Evolutionary conservation across 2,888 invertebrate species (phyloP).

Genomic region (Hofmannophila pseudospretella): DNA sequence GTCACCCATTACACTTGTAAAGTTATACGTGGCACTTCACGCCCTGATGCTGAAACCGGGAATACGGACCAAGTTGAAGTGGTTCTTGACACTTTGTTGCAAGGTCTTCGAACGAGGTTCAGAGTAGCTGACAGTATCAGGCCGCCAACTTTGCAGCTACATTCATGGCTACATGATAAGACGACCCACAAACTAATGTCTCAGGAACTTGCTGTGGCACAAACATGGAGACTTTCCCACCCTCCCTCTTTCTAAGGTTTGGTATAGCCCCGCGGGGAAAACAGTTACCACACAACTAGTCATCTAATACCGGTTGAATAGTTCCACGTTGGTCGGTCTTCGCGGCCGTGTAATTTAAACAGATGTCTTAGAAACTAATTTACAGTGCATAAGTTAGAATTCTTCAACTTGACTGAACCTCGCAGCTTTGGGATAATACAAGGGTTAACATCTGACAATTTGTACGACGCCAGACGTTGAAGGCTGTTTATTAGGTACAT

Average conservation of each 20-base stretch:
- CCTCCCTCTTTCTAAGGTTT: too few relatives aligned
- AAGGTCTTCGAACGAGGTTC: conserved; percentile 53
- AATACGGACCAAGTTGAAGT: conserved; percentile 41
- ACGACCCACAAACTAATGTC: conserved; percentile 35
- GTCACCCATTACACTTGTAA: too few relatives aligned
- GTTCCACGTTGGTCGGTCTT: conserved; percentile 29
- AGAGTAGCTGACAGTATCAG: conserved; percentile 30
- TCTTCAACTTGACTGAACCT: conserved; percentile 2
- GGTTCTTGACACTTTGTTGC: conserved; percentile 61
- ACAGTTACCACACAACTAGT: background rate
- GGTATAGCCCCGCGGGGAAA: too few relatives aligned
- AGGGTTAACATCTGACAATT: background rate
- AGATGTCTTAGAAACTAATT: conserved; percentile 16
- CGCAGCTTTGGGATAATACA: background rate
- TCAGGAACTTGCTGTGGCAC: conserved; percentile 14
- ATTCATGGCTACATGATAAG: conserved; percentile 31
- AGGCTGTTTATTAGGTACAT: too few relatives aligned
- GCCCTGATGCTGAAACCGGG: conserved; percentile 21
- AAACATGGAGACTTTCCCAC: background rate
- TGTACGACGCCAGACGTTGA: too few relatives aligned
- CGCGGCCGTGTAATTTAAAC: conserved; percentile 21
- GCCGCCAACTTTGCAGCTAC: conserved; percentile 33
- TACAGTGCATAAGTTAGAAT: conserved; percentile 1
- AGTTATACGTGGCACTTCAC: conserved; percentile 53
- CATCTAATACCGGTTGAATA: background rate